Conservation (phyloP, 2,888 invertebrate species). For the Melolontha melolontha region DNA sequence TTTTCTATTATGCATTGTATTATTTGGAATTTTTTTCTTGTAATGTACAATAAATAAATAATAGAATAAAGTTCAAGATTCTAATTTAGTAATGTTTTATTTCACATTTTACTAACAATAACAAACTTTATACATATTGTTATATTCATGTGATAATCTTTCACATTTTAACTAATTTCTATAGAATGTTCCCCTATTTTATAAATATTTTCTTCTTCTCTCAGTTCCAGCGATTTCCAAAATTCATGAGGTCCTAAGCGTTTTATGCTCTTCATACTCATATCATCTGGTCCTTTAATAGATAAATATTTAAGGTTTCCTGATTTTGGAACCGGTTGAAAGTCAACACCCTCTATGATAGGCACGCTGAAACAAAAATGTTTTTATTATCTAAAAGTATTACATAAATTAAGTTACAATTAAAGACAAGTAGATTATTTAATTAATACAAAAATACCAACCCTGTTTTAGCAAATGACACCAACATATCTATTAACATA, state of each 20-base stretch:
- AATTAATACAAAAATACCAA: conserved; percentile 1
- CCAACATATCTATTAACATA: conserved; percentile 30
- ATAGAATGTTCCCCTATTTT: not conserved
- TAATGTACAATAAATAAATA: too few species aligned
- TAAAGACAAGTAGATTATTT: not conserved
- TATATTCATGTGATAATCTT: too few species aligned
- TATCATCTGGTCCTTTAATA: conserved; percentile 39
- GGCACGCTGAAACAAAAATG: conserved; percentile 22
- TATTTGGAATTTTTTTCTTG: too few species aligned
- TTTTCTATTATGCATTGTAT: too few species aligned
- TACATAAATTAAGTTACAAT: not conserved
- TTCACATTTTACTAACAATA: too few species aligned
- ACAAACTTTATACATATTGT: too few species aligned
- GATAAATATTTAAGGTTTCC: conserved; percentile 40
- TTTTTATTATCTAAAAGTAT: too few species aligned
- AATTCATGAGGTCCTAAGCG: conserved; percentile 34
- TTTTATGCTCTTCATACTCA: conserved; percentile 36
- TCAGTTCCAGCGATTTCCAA: conserved; percentile 40
- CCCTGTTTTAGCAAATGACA: conserved; percentile 38
- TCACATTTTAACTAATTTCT: not conserved
- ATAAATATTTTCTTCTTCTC: conserved; percentile 41
- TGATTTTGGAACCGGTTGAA: conserved; percentile 27
- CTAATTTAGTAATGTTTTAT: too few species aligned
- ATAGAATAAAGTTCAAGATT: too few species aligned
- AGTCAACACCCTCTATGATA: conserved; percentile 20